phyloP scores from a whole-genome alignment of 2,113 vertebrate species.

The Tamias sibiricus region DNA sequence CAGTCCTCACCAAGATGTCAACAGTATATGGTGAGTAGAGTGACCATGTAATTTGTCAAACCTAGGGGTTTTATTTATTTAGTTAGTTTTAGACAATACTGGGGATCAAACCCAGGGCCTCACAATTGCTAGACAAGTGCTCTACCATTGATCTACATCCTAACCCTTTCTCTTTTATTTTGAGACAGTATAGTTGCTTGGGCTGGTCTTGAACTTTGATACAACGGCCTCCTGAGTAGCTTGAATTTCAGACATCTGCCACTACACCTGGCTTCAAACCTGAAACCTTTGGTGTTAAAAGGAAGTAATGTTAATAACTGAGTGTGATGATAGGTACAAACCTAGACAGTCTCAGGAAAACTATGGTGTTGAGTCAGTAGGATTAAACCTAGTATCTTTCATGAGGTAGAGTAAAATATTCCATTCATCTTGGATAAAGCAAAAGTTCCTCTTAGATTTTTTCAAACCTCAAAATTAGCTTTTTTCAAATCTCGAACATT shows the following conservation, averaged over 20 bases:
- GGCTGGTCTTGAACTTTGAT: background rate
- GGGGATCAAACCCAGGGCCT: background rate
- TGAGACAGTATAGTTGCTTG: background rate
- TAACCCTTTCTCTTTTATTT: background rate
- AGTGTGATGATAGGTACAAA: background rate
- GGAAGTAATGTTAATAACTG: background rate
- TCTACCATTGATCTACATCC: background rate
- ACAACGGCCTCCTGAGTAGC: background rate
- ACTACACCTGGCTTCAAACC: background rate
- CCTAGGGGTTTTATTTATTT: background rate
- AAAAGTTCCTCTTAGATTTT: background rate
- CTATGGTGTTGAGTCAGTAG: background rate
- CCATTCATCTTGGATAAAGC: background rate
- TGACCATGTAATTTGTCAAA: background rate
- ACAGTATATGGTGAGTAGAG: background rate
- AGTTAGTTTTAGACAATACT: background rate
- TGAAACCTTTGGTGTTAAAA: background rate
- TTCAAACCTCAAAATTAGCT: background rate
- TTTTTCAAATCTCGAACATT: background rate
- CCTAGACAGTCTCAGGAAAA: background rate
- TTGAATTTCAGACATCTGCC: background rate
- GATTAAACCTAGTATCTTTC: background rate
- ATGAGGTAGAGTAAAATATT: background rate
- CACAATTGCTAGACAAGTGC: background rate
- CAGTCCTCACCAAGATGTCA: background rate